Evolutionary conservation across 1,140 invertebrate genomes (phyloP), one percentile per base, ranked within the genome.

Genomic region (Atta texana): DNA sequence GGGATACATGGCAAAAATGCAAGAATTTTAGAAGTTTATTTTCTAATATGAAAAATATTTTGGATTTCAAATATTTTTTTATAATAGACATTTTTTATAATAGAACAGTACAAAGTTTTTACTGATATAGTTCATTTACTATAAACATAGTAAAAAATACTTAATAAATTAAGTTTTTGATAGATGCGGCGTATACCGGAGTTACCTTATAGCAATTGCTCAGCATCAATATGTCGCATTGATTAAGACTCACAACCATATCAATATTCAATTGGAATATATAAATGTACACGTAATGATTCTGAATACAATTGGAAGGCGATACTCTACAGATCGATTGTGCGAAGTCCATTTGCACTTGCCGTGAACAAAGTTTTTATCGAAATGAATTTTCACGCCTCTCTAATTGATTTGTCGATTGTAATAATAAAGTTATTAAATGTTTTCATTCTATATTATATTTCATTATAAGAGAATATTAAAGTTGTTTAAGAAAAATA

Each of bases 221-320:
- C 59, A 34, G 18, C 7, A 64, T 16, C 39, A 24, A 64, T 39
- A 18, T 31, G 55, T 76, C 31, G 16, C 16, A 24, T 78, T 78
- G 61, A 77, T 78, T 66, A 49, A 78, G 76, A 78, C 18, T 64
- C 24, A 39, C 34, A 39, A 8, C 4, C 14, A 14, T 3, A 51
- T 66, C 59, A 66, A 78, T 78, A 66, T 66, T 14, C 59, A 31
- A 66, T 66, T 78, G 49, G 44, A 49, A 78, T 64, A 64, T 78
- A 77, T 78, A 78, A 66, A 78, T 66, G 24, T 66, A 66, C 44
- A 64, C 24, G 8, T 18, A 44, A 31, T 66, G 31, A 78, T 51
- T 78, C 44, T 66, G 39, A 66, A 64, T 49, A 49, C 24, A 28
- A 78, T 66, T 78, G 59, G 1, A 66, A 78, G 76, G 34, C 24